Conservation (phyloP, 2,797 vertebrate species). For the Halcyon chelicuti region DNA sequence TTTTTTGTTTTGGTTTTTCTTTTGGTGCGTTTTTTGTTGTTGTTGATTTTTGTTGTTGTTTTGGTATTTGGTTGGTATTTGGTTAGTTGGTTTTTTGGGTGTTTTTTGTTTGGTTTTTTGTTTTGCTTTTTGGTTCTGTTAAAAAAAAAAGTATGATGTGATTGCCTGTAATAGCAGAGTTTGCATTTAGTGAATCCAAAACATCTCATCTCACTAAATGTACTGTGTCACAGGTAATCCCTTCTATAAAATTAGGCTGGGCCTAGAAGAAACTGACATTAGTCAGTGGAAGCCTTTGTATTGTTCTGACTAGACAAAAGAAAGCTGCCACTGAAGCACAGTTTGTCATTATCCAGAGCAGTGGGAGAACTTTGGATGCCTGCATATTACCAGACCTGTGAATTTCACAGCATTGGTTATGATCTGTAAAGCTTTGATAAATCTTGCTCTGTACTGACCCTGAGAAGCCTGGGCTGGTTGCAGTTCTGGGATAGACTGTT, state of each 20-base stretch:
- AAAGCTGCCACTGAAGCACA: not conserved
- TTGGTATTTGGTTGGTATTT: not conserved
- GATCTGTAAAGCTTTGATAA: not conserved
- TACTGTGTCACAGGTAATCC: not conserved
- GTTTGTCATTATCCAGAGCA: not conserved
- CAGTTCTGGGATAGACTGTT: not conserved
- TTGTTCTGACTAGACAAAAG: not conserved
- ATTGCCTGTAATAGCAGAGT: not conserved
- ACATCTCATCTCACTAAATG: not conserved
- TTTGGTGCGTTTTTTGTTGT: too few relatives aligned
- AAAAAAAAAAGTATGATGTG: not conserved
- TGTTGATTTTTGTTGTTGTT: not conserved
- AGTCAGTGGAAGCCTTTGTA: not conserved
- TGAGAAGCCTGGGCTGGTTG: not conserved
- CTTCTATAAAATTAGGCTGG: not conserved
- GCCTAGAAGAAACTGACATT: not conserved
- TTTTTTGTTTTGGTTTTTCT: too few relatives aligned
- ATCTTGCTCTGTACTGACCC: not conserved
- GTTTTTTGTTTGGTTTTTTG: too few relatives aligned
- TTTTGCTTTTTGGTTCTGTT: not conserved
- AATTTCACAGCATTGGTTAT: not conserved
- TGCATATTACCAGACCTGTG: rapidly evolving
- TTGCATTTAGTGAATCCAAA: not conserved
- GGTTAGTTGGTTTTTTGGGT: too few relatives aligned
- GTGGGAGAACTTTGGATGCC: not conserved